Conservation (phyloP, 1,140 invertebrate species). For the Dryas iulia region DNA sequence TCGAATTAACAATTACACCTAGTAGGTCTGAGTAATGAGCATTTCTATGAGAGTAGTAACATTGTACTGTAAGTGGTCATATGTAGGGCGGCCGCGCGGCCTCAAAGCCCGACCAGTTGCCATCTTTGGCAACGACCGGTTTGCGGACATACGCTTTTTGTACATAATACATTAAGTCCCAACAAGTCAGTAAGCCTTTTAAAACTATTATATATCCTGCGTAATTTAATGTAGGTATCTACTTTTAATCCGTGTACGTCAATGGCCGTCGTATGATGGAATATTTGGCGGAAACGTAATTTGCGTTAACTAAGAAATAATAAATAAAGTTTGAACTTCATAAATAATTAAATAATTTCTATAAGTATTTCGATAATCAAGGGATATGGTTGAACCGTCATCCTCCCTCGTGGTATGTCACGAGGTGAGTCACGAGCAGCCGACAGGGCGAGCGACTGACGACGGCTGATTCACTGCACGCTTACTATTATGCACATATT, state of each 20-base stretch:
- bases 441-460: constrained; percentile 31
- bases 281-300: too few species aligned
- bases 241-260: neutral
- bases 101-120: constrained; percentile 70
- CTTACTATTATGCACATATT: constrained; percentile 76
- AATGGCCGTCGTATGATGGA: neutral
- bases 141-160: constrained; percentile 55
- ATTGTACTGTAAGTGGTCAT: constrained; percentile 35
- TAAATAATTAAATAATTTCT: neutral
- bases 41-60: constrained; percentile 33
- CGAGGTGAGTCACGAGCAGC: constrained; percentile 40
- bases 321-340: too few species aligned
- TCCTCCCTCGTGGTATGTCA: constrained; percentile 40
- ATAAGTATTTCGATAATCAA: constrained; percentile 14
- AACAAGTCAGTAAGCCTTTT: constrained; percentile 1
- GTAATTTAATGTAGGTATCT: neutral
- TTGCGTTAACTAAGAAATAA: too few species aligned
- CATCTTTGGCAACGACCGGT: constrained; percentile 76
- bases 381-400: constrained; percentile 52
- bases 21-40: constrained; percentile 27
- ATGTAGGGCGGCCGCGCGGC: constrained; percentile 61
- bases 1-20: constrained; percentile 25
- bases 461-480: constrained; percentile 53
- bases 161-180: constrained; percentile 57
- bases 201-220: constrained; percentile 4